Base-by-base conservation (phyloP, 2,113 vertebrate species). In the Lophius piscatorius region DNA sequence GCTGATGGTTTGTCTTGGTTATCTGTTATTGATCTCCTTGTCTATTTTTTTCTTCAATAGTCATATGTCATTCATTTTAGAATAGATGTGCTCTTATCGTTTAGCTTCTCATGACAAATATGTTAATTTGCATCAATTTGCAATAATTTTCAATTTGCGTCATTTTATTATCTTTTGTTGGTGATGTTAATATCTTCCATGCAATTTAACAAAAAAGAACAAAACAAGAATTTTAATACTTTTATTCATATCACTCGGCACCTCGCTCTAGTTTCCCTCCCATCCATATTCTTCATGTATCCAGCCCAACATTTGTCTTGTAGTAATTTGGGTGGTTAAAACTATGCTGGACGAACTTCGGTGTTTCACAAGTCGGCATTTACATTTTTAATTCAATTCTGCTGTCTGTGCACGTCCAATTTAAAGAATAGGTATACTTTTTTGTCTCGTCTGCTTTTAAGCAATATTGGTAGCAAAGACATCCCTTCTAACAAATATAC, bases 171-270 rank as follows among this genome's bases (percentile, higher is more conserved):
- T 26, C 12, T 40, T 57, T 18, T 60, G 2, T 28, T n/a, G 0
- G 3, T 38, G 6, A 28, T 31, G 26, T 5, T 28, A 40, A 33
- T 40, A 2, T 45, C 28, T 5, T 36, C 28, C 20, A 20, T 5
- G 23, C n/a, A 24, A 4, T 31, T 3, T 31, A 63, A 63, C 35
- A 31, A 48, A 50, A 31, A 70, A 49, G 17, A 31, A 48, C 44
- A 31, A 70, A 49, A 14, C n/a, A 38, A 2, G 11, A 20, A 50
- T 31, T 41, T n/a, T 13, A 48, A 36, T 28, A 35, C n/a, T 11
- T 48, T 4, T 47, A 4, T 40, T 16, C 3, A 4, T 31, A 4
- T 42, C 1, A 14, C 35, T 34, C 31, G 2, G 11, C 9, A 17
- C 9, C n/a, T n/a, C n/a, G 16, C 13, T 6, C 16, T 8, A 11